Evolutionary conservation across 2,888 invertebrate species (phyloP), one percentile per base, ranked within the genome.

Genomic region (Allacma fusca): DNA sequence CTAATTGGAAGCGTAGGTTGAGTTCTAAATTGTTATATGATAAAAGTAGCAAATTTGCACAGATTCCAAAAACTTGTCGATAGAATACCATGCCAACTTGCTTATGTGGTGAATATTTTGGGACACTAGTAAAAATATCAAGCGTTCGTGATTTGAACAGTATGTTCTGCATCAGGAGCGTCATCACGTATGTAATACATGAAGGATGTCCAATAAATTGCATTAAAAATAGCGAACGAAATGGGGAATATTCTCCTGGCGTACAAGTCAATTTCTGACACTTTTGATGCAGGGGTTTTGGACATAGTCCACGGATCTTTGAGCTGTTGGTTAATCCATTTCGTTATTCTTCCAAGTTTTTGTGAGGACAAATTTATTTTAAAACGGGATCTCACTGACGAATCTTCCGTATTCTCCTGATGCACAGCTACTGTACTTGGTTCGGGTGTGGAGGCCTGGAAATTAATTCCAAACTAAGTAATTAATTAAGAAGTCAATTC

Each of bases 241-340:
- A 89, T 84, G 0, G 90, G 90, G 83, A 90, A 90, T 57, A 88
- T 85, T 62, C 89, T 86, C 77, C 90, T 86, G 1, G 90, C 88
- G 83, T 89, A 88, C 81, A 89, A 89, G 85, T 91, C 91, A 80
- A 91, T 89, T 70, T 88, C 87, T 12, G 85, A 85, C 70, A 85
- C 86, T 77, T 85, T 85, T 62, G 84, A 83, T 21, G 85, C 84
- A 9, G 84, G 82, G 7, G 78, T 75, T 76, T 85, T 82, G 1
- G 78, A 76, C 12, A 83, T 70, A 13, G 67, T 64, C 80, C 82
- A 81, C 24, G 82, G 83, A 76, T 83, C 82, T 57, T 80, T 78
- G 1, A 83, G 67, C 57, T 83, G 80, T 43, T 75, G 75, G 12
- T 80, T 75, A 70, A 83, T 79, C 83, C 81, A 82, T 44, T 62